Base-by-base conservation (phyloP, 2,113 vertebrate genomes). In the Corythornis vintsioides region DNA sequence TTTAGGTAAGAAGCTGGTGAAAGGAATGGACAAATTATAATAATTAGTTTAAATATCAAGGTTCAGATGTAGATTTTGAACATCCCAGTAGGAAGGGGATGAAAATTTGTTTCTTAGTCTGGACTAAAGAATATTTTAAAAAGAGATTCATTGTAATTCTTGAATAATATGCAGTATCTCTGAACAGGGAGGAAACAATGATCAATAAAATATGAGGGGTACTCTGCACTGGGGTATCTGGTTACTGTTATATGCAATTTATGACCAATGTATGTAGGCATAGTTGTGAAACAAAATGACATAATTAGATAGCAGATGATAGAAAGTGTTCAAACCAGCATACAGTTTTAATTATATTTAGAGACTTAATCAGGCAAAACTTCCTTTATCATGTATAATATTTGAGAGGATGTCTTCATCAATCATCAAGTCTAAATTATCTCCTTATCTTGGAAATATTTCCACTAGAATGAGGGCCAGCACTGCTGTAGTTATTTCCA, bases 401-500 rank as follows among this genome's bases (percentile, higher is more conserved):
- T 79, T 61, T 77, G 38, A 83, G 9, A 31, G 8, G 1, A 2
- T 73, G 64, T 74, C 38, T 50, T 80, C n/a, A 59, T 70, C 42
- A 77, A 0, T 35, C 28, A 57, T 13, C 11, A 60, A 71, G 10
- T 31, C 16, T 85, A 42, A 61, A 80, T 50, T 2, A 61, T 55
- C 50, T 89, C 31, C 15, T 55, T 66, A 33, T 55, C 11, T 15
- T 64, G 20, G n/a, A 71, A 64, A n/a, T 45, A 38, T 42, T 92
- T 87, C 29, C n/a, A 35, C n/a, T 71, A 55, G 42, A 87, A 69
- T 6, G 18, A 28, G 76, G 50, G 33, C 25, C 29, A 67, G 16
- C 53, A 7, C 26, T 93, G 86, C 77, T 91, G 83, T 91, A 94
- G 90, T 69, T 86, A 61, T 92, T 94, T 90, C 57, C 55, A 88